A percentile compares a stretch with the other conserved stretches of the same genome.
Evolutionary conservation across 2,888 invertebrate species (phyloP).

Genomic region (Lacanobia oleracea): DNA sequence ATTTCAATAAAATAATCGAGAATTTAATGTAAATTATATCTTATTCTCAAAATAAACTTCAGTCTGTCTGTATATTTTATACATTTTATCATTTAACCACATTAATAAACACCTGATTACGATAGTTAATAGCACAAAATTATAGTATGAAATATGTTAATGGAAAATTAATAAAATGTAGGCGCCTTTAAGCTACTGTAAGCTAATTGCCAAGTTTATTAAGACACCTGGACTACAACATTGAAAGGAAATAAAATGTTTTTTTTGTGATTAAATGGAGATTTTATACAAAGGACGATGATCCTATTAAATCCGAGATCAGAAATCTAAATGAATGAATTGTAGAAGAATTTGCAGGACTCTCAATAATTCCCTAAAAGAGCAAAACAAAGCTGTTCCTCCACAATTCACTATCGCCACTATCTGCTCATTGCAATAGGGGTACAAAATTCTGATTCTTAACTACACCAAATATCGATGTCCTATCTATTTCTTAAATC

Average conservation of each 20-base stretch:
- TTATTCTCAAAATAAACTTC: background rate
- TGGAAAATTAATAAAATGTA: slow-evolving; percentile 48
- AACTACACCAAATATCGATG: background rate
- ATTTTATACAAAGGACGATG: background rate
- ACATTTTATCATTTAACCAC: slow-evolving; percentile 6
- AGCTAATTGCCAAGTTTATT: slow-evolving; percentile 38
- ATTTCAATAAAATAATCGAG: background rate
- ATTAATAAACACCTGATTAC: slow-evolving; percentile 43
- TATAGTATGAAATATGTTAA: slow-evolving; percentile 47
- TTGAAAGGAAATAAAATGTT: background rate
- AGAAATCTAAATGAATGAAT: too few relatives aligned
- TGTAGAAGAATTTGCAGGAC: background rate
- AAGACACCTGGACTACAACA: slow-evolving; percentile 43
- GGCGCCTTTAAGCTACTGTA: slow-evolving; percentile 48
- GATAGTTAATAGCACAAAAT: slow-evolving; percentile 55
- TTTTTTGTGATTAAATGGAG: background rate
- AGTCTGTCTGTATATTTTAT: background rate
- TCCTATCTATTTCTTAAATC: slow-evolving; percentile 39
- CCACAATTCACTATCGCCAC: background rate
- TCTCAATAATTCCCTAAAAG: background rate
- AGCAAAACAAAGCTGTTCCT: too few relatives aligned
- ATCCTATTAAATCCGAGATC: background rate
- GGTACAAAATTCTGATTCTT: background rate
- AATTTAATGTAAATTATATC: background rate
- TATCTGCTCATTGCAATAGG: background rate